Evolutionary conservation across 2,888 invertebrate genomes (phyloP), one percentile per base, ranked within the genome.

Genomic region (Dryococelus australis): DNA sequence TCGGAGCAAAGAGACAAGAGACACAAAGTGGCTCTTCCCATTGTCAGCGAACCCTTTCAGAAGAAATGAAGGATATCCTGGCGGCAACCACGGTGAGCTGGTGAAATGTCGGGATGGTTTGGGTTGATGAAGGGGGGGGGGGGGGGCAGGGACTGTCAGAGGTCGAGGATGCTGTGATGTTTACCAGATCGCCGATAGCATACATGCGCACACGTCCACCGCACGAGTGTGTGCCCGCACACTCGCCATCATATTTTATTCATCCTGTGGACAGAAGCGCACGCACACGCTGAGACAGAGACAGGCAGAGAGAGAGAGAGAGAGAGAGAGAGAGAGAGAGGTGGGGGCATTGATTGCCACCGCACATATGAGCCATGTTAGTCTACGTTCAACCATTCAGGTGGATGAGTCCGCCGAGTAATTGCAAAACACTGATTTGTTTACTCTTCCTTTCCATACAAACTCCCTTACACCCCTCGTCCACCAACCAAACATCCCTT

Each of bases 401-500:
- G 24, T 87, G 87, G 87, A 87, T 87, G 87, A 79, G 87, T 85
- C 85, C 85, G 43, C 47, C 80, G 81, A 51, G 87, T 87, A 87
- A 87, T 87, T 87, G 87, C 86, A 84, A 87, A 86, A 86, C 87
- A 86, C 86, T 87, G 87, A 87, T 87, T 87, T 87, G 87, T 87
- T 87, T 86, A 86, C 86, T 85, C 86, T 47, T 86, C 65, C 65
- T 65, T 65, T 65, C 65, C 65, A 65, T 20, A 20, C 65, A 65
- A 24, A 65, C 65, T 65, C 65, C 65, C 65, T 65, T 65, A 65
- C 65, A 20, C 65, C 65, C 65, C 16, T 65, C 65, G 65, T n/a
- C 65, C 0, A 8, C 2, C 51, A 51, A 35, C 35, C 35, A 35
- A 35, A 1, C 16, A 2, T 6, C n/a, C 24, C n/a, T 16, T 6